A percentile compares a stretch with the other conserved stretches of the same genome.
phyloP scores from a whole-genome alignment of 2,797 vertebrate genomes.

The Scyliorhinus canicula region DNA sequence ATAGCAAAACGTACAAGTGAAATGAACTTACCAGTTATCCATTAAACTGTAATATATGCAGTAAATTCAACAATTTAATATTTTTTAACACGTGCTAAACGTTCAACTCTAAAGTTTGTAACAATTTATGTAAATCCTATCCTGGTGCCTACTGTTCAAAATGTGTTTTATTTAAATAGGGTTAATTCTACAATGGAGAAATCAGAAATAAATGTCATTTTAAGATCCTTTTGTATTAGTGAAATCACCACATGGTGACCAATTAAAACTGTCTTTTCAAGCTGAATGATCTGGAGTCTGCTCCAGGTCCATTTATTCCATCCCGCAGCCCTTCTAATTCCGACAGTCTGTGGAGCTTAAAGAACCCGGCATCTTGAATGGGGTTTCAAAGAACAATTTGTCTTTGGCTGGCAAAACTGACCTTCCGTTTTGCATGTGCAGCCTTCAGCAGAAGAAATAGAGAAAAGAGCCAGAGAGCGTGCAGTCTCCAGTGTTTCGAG shows the following conservation, averaged over 20 bases:
- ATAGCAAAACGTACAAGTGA: background rate
- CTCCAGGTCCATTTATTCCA: conserved; percentile 2
- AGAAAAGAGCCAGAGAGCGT: background rate
- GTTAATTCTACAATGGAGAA: background rate
- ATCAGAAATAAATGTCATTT: background rate
- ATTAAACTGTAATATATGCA: background rate
- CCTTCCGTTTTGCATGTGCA: background rate
- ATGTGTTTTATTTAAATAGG: background rate
- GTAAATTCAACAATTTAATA: background rate
- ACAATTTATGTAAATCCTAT: background rate
- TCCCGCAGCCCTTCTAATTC: background rate
- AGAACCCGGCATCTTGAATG: background rate
- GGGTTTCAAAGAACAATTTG: conserved; percentile 8
- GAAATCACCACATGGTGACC: background rate
- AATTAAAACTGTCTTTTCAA: background rate
- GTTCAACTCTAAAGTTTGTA: background rate
- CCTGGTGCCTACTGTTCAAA: background rate
- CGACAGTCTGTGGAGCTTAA: background rate
- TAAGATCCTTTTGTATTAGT: background rate
- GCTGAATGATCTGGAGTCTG: background rate
- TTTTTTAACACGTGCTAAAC: background rate
- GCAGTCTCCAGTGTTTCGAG: background rate
- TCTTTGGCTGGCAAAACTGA: conserved; percentile 14
- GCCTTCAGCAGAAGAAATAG: background rate
- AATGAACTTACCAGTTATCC: background rate